Evolutionary conservation across 2,888 invertebrate species (phyloP).

Genomic region (Microctonus hyperodae): DNA sequence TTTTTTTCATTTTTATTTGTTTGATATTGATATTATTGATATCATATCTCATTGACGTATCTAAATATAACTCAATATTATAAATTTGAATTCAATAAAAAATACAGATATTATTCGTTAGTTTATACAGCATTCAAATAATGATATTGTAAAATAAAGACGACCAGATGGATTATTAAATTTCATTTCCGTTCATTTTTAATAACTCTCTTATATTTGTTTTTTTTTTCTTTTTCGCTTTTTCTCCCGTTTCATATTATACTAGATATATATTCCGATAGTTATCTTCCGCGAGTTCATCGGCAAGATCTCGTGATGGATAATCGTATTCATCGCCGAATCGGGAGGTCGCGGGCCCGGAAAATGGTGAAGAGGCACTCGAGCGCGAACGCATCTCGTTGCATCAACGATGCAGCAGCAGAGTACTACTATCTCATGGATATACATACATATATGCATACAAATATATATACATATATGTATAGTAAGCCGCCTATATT

Average conservation of each 20-base stretch:
- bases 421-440: not conserved
- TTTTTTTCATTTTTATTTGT: too few relatives aligned
- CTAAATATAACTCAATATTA: not conserved
- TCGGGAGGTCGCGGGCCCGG: constrained; percentile 10
- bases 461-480: not conserved
- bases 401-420: constrained; percentile 1
- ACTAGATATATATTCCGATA: not conserved
- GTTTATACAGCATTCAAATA: not conserved
- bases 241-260: not conserved
- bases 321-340: constrained; percentile 24
- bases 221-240: not conserved
- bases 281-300: not conserved
- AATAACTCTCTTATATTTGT: not conserved
- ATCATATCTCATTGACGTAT: too few relatives aligned
- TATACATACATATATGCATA: constrained; percentile 12
- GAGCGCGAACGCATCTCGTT: constrained; percentile 5
- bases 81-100: not conserved
- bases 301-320: constrained; percentile 6
- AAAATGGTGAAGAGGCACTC: constrained; percentile 24
- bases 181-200: not conserved
- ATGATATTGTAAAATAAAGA: not conserved
- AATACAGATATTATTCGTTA: not conserved
- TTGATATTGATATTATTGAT: too few relatives aligned
- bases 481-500: too few relatives aligned
- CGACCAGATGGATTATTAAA: not conserved